Evolutionary conservation across 2,888 invertebrate genomes (phyloP).

Genomic region (Eristalis pertinax): DNA sequence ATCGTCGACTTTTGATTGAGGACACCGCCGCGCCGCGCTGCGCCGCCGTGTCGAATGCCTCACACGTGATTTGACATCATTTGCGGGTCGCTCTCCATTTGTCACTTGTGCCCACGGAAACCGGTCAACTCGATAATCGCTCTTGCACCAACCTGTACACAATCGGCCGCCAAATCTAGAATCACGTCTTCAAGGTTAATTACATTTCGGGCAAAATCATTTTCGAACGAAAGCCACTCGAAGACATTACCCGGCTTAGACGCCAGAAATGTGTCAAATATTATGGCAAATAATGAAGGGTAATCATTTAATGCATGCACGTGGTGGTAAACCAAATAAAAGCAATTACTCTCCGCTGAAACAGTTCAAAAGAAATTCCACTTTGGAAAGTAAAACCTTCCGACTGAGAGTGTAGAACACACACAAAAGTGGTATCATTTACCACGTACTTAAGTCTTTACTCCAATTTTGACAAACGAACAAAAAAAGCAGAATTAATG

Average conservation of each 20-base stretch:
- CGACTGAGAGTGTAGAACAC: neutral
- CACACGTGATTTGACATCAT: neutral
- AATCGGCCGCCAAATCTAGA: neutral
- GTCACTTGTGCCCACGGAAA: neutral
- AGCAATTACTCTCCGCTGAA: conserved; percentile 33
- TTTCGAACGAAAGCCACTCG: neutral
- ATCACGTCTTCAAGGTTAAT: neutral
- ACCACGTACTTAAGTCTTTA: conserved; percentile 58
- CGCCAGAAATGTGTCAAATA: conserved; percentile 46
- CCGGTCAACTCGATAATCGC: neutral
- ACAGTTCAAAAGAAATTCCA: conserved; percentile 44
- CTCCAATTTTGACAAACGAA: conserved; percentile 34
- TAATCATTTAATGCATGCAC: conserved; percentile 15
- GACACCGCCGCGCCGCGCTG: neutral
- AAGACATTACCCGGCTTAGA: neutral
- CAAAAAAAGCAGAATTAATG: no score
- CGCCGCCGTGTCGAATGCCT: neutral
- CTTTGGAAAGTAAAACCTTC: conserved; percentile 63
- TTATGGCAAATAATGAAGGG: conserved; percentile 30
- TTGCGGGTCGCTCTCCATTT: neutral
- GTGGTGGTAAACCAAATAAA: conserved; percentile 17
- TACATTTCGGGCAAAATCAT: neutral
- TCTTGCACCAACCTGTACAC: conserved; percentile 1
- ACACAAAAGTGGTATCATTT: conserved; percentile 19
- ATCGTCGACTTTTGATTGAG: neutral